phyloP scores from a whole-genome alignment of 1,140 invertebrate genomes.

The Maniola jurtina region DNA sequence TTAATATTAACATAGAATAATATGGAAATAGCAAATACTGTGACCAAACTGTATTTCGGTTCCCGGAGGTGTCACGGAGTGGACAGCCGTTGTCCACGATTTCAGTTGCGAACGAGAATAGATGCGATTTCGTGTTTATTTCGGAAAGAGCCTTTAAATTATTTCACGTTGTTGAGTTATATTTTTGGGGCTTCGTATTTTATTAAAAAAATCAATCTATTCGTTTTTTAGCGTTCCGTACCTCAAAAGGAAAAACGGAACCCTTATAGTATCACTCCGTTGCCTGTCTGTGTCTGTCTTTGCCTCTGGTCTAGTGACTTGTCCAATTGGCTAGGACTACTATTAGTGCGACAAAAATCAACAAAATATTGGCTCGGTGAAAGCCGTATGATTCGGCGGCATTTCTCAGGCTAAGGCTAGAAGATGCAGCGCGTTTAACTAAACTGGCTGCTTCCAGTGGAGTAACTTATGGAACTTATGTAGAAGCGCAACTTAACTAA shows the following conservation, averaged over 20 bases:
- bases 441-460: too few species aligned
- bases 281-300: too few species aligned
- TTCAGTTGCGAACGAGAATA: conserved; percentile 48
- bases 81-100: conserved; percentile 51
- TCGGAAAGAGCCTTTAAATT: conserved; percentile 33
- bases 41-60: conserved; percentile 33
- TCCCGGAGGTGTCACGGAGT: conserved; percentile 49
- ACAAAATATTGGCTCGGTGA: too few species aligned
- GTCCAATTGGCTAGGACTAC: too few species aligned
- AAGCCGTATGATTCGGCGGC: too few species aligned
- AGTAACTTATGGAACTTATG: too few species aligned
- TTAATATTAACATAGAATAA: neutral
- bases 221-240: neutral
- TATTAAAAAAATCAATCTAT: neutral
- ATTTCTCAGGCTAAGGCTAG: too few species aligned
- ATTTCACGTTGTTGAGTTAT: conserved; percentile 6
- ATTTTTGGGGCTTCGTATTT: neutral
- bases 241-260: too few species aligned
- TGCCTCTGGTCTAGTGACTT: too few species aligned
- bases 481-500: too few species aligned
- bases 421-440: too few species aligned
- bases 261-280: neutral
- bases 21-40: neutral
- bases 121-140: conserved; percentile 54
- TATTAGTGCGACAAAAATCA: too few species aligned